Conservation (phyloP, 2,797 vertebrate species). For the Trichosurus vulpecula region DNA sequence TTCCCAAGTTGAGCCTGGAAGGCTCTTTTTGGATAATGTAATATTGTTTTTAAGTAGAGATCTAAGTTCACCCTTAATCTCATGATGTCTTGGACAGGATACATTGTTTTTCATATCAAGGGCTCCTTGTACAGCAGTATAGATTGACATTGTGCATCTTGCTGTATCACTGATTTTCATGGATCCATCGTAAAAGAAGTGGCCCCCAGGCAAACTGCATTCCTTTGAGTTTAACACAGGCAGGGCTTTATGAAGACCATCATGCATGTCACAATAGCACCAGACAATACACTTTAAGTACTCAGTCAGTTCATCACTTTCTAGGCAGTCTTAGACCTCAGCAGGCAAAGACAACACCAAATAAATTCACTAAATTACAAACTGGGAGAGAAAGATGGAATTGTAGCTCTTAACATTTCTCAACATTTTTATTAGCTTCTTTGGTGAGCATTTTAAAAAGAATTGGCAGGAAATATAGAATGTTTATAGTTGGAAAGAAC, state of each 20-base stretch:
- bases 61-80: conserved; percentile 48
- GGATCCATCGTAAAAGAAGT: conserved; percentile 25
- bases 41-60: conserved; percentile 50
- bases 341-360: conserved; percentile 12
- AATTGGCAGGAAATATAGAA: background rate
- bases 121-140: conserved; percentile 50
- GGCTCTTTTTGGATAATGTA: background rate
- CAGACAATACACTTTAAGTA: conserved; percentile 18
- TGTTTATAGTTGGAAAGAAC: background rate
- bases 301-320: background rate
- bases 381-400: conserved; percentile 42
- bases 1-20: conserved; percentile 7
- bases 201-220: conserved; percentile 65
- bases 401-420: background rate
- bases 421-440: background rate
- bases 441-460: background rate
- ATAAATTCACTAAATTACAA: conserved; percentile 12
- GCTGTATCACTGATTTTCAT: conserved; percentile 48
- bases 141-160: conserved; percentile 14
- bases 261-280: conserved; percentile 34
- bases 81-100: conserved; percentile 33
- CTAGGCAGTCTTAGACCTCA: background rate
- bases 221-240: conserved; percentile 66
- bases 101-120: conserved; percentile 53
- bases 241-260: conserved; percentile 54